Percentiles rank a stretch among this genome's conserved stretches.
These are phyloP conservation scores for Lamellibrachia luymesi DNA, from an alignment of 1,140 invertebrate genomes.

Conservation along the genomic window DNA sequence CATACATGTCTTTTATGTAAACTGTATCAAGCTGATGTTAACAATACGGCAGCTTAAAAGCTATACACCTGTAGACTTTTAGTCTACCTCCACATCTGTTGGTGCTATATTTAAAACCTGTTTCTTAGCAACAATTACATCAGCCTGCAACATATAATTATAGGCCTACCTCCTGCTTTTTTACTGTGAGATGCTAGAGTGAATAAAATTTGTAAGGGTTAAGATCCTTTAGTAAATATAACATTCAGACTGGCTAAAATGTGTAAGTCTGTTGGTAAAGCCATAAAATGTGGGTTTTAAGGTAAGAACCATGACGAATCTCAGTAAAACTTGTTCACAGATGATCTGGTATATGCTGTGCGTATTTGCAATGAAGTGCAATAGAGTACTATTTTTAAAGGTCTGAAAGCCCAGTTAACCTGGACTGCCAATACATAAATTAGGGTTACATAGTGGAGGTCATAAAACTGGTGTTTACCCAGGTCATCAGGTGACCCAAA, in stretches of 20 bases:
- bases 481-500: neutral
- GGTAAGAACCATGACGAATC: too few relatives aligned
- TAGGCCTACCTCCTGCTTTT: too few relatives aligned
- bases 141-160: neutral
- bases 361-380: too few relatives aligned
- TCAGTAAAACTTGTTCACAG: too few relatives aligned
- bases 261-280: neutral
- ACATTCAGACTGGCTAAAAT: neutral
- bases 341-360: too few relatives aligned
- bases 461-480: neutral
- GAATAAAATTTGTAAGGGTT: neutral
- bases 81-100: neutral
- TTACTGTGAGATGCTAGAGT: neutral
- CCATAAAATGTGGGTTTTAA: too few relatives aligned
- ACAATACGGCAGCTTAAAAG: neutral
- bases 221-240: neutral
- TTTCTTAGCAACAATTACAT: neutral
- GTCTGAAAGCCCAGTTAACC: too few relatives aligned
- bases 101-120: neutral
- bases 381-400: too few relatives aligned
- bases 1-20: neutral
- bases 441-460: neutral
- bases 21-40: neutral
- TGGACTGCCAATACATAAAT: neutral
- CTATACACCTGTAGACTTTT: neutral